These are phyloP conservation scores for Petrocephalus microphthalmus DNA, from an alignment of 2,113 vertebrate species.

Conservation along the genomic window DNA sequence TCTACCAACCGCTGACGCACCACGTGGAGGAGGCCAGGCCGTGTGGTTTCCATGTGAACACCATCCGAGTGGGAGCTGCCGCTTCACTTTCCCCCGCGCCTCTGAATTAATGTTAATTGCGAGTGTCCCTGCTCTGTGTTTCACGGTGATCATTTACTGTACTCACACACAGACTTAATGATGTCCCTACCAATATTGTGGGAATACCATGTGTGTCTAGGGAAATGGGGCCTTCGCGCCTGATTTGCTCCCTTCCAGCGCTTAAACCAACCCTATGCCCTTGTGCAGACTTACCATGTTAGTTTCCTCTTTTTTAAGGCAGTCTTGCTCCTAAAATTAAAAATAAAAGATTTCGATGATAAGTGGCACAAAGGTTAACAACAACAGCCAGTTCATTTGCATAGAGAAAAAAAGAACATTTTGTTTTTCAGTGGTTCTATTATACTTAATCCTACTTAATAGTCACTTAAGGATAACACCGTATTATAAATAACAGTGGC, in stretches of 20 bases:
- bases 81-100: background rate
- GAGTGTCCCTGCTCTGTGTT: background rate
- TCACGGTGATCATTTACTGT: background rate
- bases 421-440: background rate
- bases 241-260: background rate
- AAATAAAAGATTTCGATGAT: background rate
- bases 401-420: background rate
- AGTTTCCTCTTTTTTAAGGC: slow-evolving; percentile 94
- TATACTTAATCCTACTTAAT: background rate
- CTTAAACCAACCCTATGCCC: background rate
- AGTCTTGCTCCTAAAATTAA: slow-evolving; percentile 82
- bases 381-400: background rate
- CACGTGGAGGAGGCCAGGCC: background rate
- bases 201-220: background rate
- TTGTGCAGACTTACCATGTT: slow-evolving; percentile 72
- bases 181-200: background rate
- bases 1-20: background rate
- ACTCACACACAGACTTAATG: background rate
- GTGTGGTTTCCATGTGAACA: background rate
- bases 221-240: background rate
- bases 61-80: background rate
- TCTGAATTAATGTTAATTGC: background rate
- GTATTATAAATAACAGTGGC: background rate
- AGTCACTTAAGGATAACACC: background rate
- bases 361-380: background rate